phyloP scores from a whole-genome alignment of 2,797 vertebrate species.

The Amphiprion clarkii region DNA sequence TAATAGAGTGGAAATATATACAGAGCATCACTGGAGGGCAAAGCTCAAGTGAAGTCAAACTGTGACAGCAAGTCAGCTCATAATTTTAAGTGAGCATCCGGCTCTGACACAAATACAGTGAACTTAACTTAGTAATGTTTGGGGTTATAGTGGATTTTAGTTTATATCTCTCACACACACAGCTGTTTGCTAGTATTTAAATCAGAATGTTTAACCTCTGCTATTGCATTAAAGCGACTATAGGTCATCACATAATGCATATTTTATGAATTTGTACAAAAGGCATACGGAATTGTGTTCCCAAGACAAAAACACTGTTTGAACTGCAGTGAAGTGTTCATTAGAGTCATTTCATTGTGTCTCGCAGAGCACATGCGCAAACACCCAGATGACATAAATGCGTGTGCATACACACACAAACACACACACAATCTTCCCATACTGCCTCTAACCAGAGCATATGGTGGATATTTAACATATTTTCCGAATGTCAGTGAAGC shows the following conservation, averaged over 20 bases:
- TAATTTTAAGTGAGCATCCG: conserved; percentile 34
- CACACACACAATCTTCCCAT: conserved; percentile 28
- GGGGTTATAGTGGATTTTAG: conserved; percentile 1
- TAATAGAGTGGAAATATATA: neutral
- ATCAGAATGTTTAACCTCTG: conserved; percentile 32
- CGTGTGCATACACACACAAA: conserved; percentile 33
- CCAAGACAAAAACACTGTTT: conserved; percentile 26
- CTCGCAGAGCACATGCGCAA: conserved; percentile 54
- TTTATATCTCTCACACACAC: neutral
- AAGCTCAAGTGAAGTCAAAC: conserved; percentile 20
- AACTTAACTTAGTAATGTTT: conserved; percentile 1
- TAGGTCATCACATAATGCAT: neutral
- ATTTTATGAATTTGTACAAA: conserved; percentile 41
- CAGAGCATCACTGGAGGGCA: neutral
- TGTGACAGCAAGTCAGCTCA: conserved; percentile 30
- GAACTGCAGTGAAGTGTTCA: conserved; percentile 23
- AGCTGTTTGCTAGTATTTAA: conserved; percentile 36
- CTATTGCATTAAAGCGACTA: conserved; percentile 8
- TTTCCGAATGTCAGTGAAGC: conserved; percentile 68
- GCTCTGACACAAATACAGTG: conserved; percentile 19
- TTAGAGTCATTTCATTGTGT: conserved; percentile 44
- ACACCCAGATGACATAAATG: conserved; percentile 44
- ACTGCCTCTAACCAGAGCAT: conserved; percentile 58
- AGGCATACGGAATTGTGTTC: conserved; percentile 23
- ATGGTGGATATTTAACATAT: conserved; percentile 70